Evolutionary conservation across 1,140 invertebrate genomes (phyloP), one percentile per base, ranked within the genome.

Genomic region (Magallana gigas): DNA sequence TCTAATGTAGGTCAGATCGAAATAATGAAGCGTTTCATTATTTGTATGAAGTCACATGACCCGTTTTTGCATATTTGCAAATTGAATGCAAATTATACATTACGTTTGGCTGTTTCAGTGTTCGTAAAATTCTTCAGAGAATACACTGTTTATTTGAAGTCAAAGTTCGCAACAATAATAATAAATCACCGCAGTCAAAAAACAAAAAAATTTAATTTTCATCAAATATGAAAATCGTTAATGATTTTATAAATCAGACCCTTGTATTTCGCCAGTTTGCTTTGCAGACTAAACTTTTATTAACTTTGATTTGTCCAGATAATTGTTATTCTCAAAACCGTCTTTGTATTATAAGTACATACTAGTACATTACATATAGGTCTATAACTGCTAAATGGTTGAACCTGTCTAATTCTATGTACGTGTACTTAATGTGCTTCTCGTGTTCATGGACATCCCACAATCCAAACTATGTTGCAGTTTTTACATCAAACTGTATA

Each of bases 61-160:
- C 68, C 23, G 23, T 76, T 76, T 48, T 76, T 3, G 23, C 7
- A 76, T 76, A 48, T 48, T 76, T 3, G 23, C 7, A 76, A 36
- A 48, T 62, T 76, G 23, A 76, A 76, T 76, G 68, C 68, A 76
- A 76, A 76, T 76, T 23, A 76, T 76, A 3, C 23, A 23, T 36
- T 18, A 12, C 68, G 23, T 12, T 29, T 29, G 23, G 36, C 18
- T 29, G 68, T 18, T 23, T 29, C 23, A 36, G 23, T 29, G 12
- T 76, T 76, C 29, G 36, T 76, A 11, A 18, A 23, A 8, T 29
- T 29, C 29, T 29, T 36, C 68, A 76, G 36, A 76, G 68, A 29
- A 29, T 11, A 12, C 36, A 29, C 36, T 76, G 68, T 76, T 29
- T 12, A 8, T 29, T 29, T 11, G 18, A 29, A 29, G 8, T 8